Base-by-base conservation (phyloP, 2,113 vertebrate genomes). In the Pluvialis apricaria region DNA sequence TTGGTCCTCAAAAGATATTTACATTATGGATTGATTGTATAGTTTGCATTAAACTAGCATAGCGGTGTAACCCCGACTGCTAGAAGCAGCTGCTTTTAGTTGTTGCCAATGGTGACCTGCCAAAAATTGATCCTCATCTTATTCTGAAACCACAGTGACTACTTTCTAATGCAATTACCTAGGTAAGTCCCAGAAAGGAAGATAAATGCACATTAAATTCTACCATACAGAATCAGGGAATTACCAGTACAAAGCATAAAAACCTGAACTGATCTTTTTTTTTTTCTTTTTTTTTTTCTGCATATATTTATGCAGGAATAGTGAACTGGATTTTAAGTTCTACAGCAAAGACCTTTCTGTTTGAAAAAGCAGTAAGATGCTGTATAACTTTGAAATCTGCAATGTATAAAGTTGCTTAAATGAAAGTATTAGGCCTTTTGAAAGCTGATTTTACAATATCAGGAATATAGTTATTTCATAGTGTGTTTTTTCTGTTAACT, bases 111-210 rank as follows among this genome's bases (percentile, higher is more conserved):
- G 49, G n/a, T 76, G 93, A 94, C 79, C 82, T 72, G 86, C 94
- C 96, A 96, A 94, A 97, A 96, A 94, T 91, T 65, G 90, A 95
- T 91, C 89, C 70, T 90, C 89, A 73, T 94, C 52, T 86, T 97
- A 90, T 95, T 97, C 92, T 92, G 92, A 94, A 98, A 72, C 84
- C 79, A 68, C 83, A 93, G 97, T 93, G 93, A 95, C 94, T 97
- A 91, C 96, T 97, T 97, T 97, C 96, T 98, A 96, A 98, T 98
- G 96, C 97, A 98, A 98, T 98, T 98, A 98, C 97, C 96, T 90
- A 95, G 83, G 90, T 86, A 90, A 96, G 76, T 97, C 82, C 94
- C 94, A 95, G 95, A 96, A 96, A 97, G 92, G 94, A 83, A 91
- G 65, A 92, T 51, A 95, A 98, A 92, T 97, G 97, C 96, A 76